Evolutionary conservation across 2,888 invertebrate species (phyloP), one percentile per base, ranked within the genome.

Genomic region (Pycnomerus fuliginosus): DNA sequence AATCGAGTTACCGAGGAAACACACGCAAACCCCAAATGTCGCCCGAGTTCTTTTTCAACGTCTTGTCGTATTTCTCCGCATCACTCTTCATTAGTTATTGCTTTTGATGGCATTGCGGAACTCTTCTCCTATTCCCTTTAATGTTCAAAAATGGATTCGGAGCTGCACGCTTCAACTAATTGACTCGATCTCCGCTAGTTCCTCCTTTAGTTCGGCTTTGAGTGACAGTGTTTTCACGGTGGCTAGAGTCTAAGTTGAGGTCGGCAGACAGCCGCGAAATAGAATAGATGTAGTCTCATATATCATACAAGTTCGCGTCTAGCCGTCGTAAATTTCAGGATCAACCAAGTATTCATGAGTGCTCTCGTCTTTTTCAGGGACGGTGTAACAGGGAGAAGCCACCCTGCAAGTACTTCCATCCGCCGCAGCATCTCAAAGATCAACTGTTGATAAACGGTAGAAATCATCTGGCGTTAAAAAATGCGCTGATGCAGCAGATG

Each of bases 371-470:
- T 58, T 80, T 80, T 4, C 83, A 99, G 99, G 98, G 98, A 73
- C 95, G 98, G 79, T 99, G 99, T 84, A 98, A 98, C 76, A 87
- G 99, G 69, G 98, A 99, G 79, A 98, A 99, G 75, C 99, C 99
- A 58, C 98, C 98, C 68, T 99, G 99, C 90, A 99, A 99, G 83
- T 99, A 99, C 80, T 96, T 99, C 80, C 99, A 99, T 80, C 99
- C 99, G 64, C 99, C 99, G 62, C 98, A 98, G 77, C 99, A 99
- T 77, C 83, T 99, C 69, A 97, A 98, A 82, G 99, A 99, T 80
- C 98, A 99, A 83, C 83, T 99, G 74, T 82, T 99, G 76, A 97
- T 99, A 82, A 99, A 99, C 80, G 99, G 99, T 61, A 84, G 97
- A 73, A 98, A 99, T 83, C 98, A 99, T 80, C 83, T 99, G 79